phyloP scores from a whole-genome alignment of 2,113 vertebrate genomes.

The Embiotoca jacksoni region DNA sequence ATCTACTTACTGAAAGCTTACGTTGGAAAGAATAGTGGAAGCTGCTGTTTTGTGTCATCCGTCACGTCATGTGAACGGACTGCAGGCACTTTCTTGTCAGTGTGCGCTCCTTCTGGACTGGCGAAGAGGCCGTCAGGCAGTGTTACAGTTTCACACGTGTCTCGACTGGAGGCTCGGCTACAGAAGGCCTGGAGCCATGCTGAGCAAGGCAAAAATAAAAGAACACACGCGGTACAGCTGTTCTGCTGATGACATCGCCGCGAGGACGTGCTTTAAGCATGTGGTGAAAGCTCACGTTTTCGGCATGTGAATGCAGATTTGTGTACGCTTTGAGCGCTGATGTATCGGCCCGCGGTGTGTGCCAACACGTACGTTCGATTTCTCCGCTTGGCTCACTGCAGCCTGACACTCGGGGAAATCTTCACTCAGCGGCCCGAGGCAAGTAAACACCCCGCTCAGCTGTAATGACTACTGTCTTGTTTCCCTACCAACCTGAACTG shows the following conservation, averaged over 20 bases:
- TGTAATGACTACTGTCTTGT: slow-evolving; percentile 67
- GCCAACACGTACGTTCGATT: slow-evolving; percentile 1
- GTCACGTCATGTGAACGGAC: slow-evolving; percentile 27
- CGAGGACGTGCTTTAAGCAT: not conserved
- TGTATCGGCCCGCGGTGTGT: slow-evolving; percentile 1
- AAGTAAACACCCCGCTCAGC: slow-evolving; percentile 51
- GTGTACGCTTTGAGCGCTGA: slow-evolving; percentile 16
- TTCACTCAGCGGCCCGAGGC: slow-evolving; percentile 55
- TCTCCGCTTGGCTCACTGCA: slow-evolving; percentile 18
- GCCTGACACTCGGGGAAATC: slow-evolving; percentile 44
- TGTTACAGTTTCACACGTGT: not conserved
- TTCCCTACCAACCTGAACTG: slow-evolving; percentile 61
- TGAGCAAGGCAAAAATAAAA: slow-evolving; percentile 3
- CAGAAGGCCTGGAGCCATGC: slow-evolving; percentile 29
- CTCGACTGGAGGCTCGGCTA: slow-evolving; percentile 1
- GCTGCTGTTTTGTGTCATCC: slow-evolving; percentile 8
- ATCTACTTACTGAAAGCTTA: not conserved
- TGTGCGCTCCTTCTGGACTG: slow-evolving; percentile 1
- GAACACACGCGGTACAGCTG: slow-evolving; percentile 10
- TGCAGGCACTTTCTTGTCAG: slow-evolving; percentile 5
- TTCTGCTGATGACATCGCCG: slow-evolving; percentile 29
- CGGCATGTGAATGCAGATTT: not conserved
- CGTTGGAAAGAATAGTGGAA: not conserved
- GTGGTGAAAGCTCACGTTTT: slow-evolving; percentile 18
- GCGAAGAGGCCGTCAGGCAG: slow-evolving; percentile 15